Evolutionary conservation across 2,113 vertebrate genomes (phyloP).

Genomic region (Pica pica): DNA sequence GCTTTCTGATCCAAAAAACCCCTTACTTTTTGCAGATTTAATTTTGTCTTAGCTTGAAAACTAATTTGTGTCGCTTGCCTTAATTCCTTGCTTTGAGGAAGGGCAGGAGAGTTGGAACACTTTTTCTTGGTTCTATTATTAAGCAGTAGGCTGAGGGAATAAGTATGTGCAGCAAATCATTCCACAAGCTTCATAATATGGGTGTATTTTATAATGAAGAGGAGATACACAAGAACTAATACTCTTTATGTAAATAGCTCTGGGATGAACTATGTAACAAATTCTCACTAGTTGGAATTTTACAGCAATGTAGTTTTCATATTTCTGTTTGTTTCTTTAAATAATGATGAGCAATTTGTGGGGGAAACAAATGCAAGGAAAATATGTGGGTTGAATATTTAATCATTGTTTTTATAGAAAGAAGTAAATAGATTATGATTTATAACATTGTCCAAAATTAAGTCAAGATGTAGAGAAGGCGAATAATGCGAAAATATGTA

Average conservation of each 20-base stretch:
- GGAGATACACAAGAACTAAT: constrained; percentile 9
- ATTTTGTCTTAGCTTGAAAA: constrained; percentile 19
- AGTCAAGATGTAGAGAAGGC: not conserved
- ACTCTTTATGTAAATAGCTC: not conserved
- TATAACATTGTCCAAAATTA: not conserved
- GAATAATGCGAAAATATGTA: not conserved
- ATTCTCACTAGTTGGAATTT: not conserved
- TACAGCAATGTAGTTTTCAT: not conserved
- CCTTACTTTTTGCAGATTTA: not conserved
- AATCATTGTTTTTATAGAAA: not conserved
- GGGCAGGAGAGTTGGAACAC: not conserved
- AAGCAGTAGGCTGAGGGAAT: not conserved
- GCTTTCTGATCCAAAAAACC: not conserved
- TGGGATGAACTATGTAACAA: not conserved
- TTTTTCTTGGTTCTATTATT: not conserved
- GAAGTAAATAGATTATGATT: not conserved
- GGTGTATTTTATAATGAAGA: constrained; percentile 12
- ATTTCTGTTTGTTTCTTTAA: not conserved
- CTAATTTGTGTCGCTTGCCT: not conserved
- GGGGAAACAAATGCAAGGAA: not conserved
- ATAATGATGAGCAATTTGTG: not conserved
- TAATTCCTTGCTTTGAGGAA: not conserved
- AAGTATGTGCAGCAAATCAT: not conserved
- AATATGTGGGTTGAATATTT: not conserved
- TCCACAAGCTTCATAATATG: not conserved